Base-by-base conservation (phyloP, 2,888 invertebrate species). In the Agrochola circellaris region DNA sequence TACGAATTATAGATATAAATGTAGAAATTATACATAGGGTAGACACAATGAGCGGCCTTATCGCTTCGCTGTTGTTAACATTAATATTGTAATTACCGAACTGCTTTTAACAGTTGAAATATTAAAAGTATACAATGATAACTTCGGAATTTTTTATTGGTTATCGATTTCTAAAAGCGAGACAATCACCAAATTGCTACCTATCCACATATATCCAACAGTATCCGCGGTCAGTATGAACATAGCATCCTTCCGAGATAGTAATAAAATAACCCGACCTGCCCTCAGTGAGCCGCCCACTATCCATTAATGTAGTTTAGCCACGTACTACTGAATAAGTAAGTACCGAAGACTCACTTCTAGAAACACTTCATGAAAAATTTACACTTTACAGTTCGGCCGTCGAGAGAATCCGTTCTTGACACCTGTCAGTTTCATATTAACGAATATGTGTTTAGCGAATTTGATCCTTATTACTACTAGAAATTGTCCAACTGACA, bases 191-290 rank as follows among this genome's bases (percentile, higher is more conserved):
- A n/a, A 60, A 74, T 68, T 20, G 54, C 23, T 38, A 79, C 3
- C 8, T 30, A 60, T 73, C 23, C 34, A n/a, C 17, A 17, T 64
- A 73, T 7, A 30, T 48, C 23, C 26, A 72, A 15, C 8, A 30
- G 61, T 70, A 62, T 23, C 60, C 5, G 51, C 4, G 58, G 60
- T 71, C 73, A 67, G 58, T 69, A 42, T 68, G 54, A 61, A 70
- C 56, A 54, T 54, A 64, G 30, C 26, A 48, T 76, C 65, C 15
- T 60, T 77, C 23, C 38, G 26, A 65, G 54, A 73, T 61, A n/a
- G 72, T 66, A 54, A 64, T 86, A 83, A 82, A 77, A 74, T 62
- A 74, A 56, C 69, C 74, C 72, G 60, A 70, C 82, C 69, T 77
- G n/a, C 48, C 73, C 13, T 56, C 62, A 42, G 34, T 61, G 42